Percentiles rank a stretch among this genome's conserved stretches.
Conservation (phyloP, 2,888 invertebrate genomes). For the Leptopilina myrica region DNA sequence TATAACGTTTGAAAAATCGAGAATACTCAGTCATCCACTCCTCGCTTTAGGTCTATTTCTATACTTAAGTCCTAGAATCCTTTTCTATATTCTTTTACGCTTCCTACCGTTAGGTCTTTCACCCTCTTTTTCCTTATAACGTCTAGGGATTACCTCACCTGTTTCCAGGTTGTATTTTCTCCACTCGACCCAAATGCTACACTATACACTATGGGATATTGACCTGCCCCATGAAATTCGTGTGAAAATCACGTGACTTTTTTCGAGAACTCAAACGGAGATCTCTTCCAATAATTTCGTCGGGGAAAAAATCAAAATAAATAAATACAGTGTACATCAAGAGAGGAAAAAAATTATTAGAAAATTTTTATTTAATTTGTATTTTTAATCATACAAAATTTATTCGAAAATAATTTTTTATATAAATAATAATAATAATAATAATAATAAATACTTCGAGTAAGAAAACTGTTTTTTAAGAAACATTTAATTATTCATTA, state of each 20-base stretch:
- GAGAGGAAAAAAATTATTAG: too few species aligned
- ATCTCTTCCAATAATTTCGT: neutral
- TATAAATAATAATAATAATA: too few species aligned
- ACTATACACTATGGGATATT: conserved; percentile 40
- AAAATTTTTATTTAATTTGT: too few species aligned
- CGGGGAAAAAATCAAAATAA: too few species aligned
- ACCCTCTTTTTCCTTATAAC: conserved; percentile 42
- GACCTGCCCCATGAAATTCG: conserved; percentile 42
- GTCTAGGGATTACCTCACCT: conserved; percentile 48
- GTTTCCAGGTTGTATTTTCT: conserved; percentile 41
- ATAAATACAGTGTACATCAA: too few species aligned
- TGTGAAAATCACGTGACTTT: conserved; percentile 18
- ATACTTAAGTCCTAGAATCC: conserved; percentile 13
- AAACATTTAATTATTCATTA: too few species aligned
- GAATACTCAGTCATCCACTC: neutral
- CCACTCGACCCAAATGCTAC: conserved; percentile 7
- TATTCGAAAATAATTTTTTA: too few species aligned
- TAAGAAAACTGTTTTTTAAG: too few species aligned
- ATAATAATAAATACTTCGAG: too few species aligned
- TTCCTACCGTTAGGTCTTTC: conserved; percentile 51
- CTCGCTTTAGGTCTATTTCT: neutral
- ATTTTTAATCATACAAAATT: too few species aligned
- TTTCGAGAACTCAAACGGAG: neutral
- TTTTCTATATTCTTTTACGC: conserved; percentile 33
- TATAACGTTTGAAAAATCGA: neutral